Base-by-base conservation (phyloP, 2,888 invertebrate species). In the Electrophaes corylata region DNA sequence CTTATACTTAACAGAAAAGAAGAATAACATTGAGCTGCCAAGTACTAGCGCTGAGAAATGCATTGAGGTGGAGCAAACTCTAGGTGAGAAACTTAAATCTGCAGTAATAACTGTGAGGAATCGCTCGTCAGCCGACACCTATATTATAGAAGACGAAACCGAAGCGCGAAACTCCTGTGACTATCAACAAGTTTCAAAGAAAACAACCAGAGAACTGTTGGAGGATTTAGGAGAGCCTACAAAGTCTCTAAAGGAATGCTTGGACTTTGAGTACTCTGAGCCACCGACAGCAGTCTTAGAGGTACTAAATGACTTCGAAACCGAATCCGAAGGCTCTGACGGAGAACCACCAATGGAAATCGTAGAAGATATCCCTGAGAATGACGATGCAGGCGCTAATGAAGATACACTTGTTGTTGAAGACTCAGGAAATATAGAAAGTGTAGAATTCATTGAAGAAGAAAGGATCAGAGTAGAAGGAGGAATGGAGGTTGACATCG, bases 111-210 rank as follows among this genome's bases (percentile, higher is more conserved):
- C 71, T 68, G 65, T 76, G 73, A 56, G 60, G 69, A 72, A 67
- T 72, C 85, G 88, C 81, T 83, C 83, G 59, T 90, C 91, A 50
- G 81, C 81, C 60, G 91, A 91, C 33, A 90, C 88, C 41, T 69
- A 86, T 26, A 76, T 89, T 54, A 23, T 43, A 12, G 43, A 41
- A 12, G 41, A 23, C 23, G 26, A 43, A n/a, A 26, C 23, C 14
- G 19, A 18, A 40, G 14, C 26, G 2, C 43, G 14, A 6, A 20
- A 20, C 6, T 41, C 41, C 6, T 66, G 87, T 3, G 59, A 46
- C 19, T 35, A 57, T 29, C 45, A 20, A 20, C 74, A 72, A 26
- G 84, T 78, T 64, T 83, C 83, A 67, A 78, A 84, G 61, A 56
- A 51, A 64, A 37, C 56, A 51, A 58, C 79, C 54, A 83, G 86